Percentiles rank a stretch among this genome's conserved stretches.
Evolutionary conservation across 2,113 vertebrate species (phyloP).

Genomic region (Rhynchopsitta pachyrhyncha): DNA sequence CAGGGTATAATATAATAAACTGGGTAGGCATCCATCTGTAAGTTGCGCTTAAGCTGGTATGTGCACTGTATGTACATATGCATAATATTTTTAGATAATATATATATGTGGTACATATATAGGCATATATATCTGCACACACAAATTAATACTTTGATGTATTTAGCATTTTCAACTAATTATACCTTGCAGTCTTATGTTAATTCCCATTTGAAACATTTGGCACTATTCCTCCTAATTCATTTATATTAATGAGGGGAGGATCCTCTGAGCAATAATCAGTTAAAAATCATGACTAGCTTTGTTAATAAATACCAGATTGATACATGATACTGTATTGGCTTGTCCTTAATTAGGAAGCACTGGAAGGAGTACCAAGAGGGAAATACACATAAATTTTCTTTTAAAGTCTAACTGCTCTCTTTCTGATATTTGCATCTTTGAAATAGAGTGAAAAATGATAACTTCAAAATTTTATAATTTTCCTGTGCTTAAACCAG

Average conservation of each 20-base stretch:
- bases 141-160: conserved; percentile 66
- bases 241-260: conserved; percentile 74
- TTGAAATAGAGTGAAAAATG: conserved; percentile 55
- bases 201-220: conserved; percentile 67
- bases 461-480: conserved; percentile 24
- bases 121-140: background rate
- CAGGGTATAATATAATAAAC: background rate
- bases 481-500: conserved; percentile 34
- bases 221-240: conserved; percentile 67
- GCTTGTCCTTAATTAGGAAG: conserved; percentile 68
- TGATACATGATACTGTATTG: conserved; percentile 55
- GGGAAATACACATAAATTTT: conserved; percentile 60
- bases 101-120: background rate
- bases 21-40: background rate
- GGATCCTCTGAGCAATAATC: conserved; percentile 67
- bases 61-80: background rate
- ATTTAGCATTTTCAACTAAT: conserved; percentile 69
- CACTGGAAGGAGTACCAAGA: conserved; percentile 57
- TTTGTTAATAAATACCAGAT: conserved; percentile 74
- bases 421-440: conserved; percentile 64
- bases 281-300: conserved; percentile 70
- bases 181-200: conserved; percentile 63
- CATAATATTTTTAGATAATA: conserved; percentile 15
- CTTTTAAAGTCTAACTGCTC: conserved; percentile 57
- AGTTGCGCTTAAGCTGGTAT: background rate